A percentile compares a stretch with the other conserved stretches of the same genome.
phyloP scores from a whole-genome alignment of 2,888 invertebrate species.

The Tuberolachnus salignus region DNA sequence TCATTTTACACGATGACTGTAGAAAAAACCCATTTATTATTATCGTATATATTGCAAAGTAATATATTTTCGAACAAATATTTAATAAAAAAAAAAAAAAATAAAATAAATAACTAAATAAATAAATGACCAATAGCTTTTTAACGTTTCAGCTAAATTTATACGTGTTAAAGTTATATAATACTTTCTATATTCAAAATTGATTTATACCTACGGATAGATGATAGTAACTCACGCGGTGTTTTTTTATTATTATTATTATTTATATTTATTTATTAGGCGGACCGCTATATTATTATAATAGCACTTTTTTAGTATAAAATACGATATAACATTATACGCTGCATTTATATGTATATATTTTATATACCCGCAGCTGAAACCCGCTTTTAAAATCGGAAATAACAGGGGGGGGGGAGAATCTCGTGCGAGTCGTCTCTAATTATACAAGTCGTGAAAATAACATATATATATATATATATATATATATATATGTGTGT shows the following conservation, averaged over 20 bases:
- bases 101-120: neutral
- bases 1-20: neutral
- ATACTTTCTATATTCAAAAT: neutral
- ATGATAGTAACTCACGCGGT: neutral
- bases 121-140: neutral
- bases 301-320: too few relatives aligned
- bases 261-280: conserved; percentile 1
- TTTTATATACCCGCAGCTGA: too few relatives aligned
- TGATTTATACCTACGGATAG: neutral
- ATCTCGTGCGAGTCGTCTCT: neutral
- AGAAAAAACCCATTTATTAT: neutral
- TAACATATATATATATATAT: conserved; percentile 13
- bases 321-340: too few relatives aligned
- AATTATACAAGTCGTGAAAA: conserved; percentile 35
- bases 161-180: neutral
- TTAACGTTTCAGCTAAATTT: neutral
- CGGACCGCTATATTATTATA: neutral
- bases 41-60: neutral
- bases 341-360: too few relatives aligned
- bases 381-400: neutral
- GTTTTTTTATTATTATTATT: too few relatives aligned
- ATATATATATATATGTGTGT: neutral
- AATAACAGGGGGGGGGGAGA: neutral
- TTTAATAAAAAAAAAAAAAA: too few relatives aligned
- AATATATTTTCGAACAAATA: neutral